A percentile compares a stretch with the other conserved stretches of the same genome.
phyloP scores from a whole-genome alignment of 2,888 invertebrate genomes.

The Lypha dubia region DNA sequence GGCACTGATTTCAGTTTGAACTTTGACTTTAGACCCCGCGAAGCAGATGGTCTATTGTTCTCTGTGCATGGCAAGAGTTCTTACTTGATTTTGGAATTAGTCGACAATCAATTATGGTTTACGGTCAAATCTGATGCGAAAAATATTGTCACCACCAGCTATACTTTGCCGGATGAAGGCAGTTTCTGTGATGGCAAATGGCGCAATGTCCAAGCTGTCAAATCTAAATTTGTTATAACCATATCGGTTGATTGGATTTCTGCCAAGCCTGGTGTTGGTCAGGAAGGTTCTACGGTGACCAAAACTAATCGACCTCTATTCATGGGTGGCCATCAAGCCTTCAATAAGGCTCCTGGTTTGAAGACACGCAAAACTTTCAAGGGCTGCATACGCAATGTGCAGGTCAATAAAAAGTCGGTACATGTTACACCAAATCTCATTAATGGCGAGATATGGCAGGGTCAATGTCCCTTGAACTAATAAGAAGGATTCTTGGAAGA shows the following conservation, averaged over 20 bases:
- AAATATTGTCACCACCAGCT: conserved; percentile 88
- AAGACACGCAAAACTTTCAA: conserved; percentile 89
- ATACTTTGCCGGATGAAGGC: conserved; percentile 86
- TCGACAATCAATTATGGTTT: conserved; percentile 92
- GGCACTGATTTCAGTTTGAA: conserved; percentile 91
- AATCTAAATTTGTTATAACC: conserved; percentile 95
- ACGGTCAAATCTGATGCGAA: conserved; percentile 92
- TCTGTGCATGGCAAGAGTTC: conserved; percentile 92
- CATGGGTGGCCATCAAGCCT: conserved; percentile 93
- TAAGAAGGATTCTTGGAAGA: background rate
- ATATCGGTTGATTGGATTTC: conserved; percentile 93
- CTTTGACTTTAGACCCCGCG: conserved; percentile 94
- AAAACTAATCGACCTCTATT: conserved; percentile 94
- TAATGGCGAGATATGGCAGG: conserved; percentile 89
- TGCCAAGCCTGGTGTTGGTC: conserved; percentile 89
- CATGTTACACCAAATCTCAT: conserved; percentile 85
- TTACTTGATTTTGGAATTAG: conserved; percentile 93
- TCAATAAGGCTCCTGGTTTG: conserved; percentile 86
- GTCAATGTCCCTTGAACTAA: conserved; percentile 92
- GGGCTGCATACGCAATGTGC: conserved; percentile 90
- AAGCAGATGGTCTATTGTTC: conserved; percentile 92
- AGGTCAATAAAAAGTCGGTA: conserved; percentile 85
- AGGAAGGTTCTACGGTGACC: conserved; percentile 87
- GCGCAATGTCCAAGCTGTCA: conserved; percentile 93
- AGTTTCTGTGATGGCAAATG: conserved; percentile 97